These are phyloP conservation scores for Psittacula derbiana DNA, from an alignment of 2,797 vertebrate species.

Conservation along the genomic window DNA sequence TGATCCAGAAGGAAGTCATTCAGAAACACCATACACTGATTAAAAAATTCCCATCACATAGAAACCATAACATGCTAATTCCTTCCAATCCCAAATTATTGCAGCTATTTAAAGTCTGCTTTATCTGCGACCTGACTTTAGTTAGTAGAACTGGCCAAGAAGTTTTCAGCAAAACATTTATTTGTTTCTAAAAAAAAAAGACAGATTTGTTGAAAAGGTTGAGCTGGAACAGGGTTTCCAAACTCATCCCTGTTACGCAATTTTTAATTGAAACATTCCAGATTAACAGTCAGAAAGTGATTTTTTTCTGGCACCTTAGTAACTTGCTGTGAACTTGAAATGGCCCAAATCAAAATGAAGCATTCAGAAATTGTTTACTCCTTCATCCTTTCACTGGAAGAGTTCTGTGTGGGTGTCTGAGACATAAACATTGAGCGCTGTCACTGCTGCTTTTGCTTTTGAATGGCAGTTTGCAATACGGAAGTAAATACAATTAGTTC, in stretches of 20 bases:
- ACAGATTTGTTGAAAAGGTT: background rate
- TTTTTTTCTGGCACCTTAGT: background rate
- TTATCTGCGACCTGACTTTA: background rate
- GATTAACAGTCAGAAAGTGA: background rate
- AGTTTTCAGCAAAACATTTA: background rate
- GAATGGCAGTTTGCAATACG: background rate
- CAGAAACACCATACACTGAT: background rate
- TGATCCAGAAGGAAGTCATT: background rate
- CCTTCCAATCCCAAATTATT: background rate
- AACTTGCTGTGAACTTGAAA: background rate
- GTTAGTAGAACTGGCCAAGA: background rate
- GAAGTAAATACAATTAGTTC: constrained; percentile 7
- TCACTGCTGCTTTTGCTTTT: background rate
- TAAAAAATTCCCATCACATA: background rate
- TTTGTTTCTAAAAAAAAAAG: background rate
- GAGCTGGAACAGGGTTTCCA: background rate
- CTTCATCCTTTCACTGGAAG: background rate
- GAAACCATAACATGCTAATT: background rate
- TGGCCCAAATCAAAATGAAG: background rate
- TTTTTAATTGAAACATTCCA: background rate
- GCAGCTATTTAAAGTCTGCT: background rate
- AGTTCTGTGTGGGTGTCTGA: background rate
- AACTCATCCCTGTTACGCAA: background rate
- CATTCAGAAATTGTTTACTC: background rate
- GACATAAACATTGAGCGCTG: background rate